phyloP scores from a whole-genome alignment of 2,113 vertebrate genomes.

The Ariopsis seemanni region DNA sequence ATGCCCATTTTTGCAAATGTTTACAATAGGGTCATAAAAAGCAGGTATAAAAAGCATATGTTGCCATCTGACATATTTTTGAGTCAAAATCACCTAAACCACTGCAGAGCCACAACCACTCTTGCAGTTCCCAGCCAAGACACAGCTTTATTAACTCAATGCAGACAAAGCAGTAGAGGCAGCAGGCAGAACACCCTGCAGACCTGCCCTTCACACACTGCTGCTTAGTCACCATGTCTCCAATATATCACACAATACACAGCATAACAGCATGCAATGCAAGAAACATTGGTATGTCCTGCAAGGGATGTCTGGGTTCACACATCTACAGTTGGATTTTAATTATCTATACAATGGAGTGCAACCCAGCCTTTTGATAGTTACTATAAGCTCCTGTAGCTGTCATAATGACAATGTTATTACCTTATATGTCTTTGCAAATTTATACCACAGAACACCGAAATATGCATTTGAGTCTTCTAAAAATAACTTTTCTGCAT shows the following conservation, averaged over 20 bases:
- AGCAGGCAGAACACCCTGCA: constrained; percentile 24
- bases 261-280: not conserved
- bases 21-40: not conserved
- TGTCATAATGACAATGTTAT: not conserved
- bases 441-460: not conserved
- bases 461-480: not conserved
- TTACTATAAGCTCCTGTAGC: not conserved
- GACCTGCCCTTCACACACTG: not conserved
- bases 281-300: not conserved
- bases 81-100: constrained; percentile 23
- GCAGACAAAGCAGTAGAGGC: constrained; percentile 13
- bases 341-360: not conserved
- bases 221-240: not conserved
- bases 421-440: not conserved
- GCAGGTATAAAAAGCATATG: not conserved
- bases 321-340: not conserved
- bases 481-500: not conserved
- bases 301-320: not conserved
- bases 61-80: not conserved
- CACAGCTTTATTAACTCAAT: constrained; percentile 7
- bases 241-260: not conserved
- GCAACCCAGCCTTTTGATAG: not conserved
- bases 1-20: not conserved
- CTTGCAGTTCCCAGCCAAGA: not conserved
- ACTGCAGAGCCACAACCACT: constrained; percentile 35